Percentiles rank a stretch among this genome's conserved stretches.
Evolutionary conservation across 2,888 invertebrate species (phyloP).

Genomic region (Clusia tigrina): DNA sequence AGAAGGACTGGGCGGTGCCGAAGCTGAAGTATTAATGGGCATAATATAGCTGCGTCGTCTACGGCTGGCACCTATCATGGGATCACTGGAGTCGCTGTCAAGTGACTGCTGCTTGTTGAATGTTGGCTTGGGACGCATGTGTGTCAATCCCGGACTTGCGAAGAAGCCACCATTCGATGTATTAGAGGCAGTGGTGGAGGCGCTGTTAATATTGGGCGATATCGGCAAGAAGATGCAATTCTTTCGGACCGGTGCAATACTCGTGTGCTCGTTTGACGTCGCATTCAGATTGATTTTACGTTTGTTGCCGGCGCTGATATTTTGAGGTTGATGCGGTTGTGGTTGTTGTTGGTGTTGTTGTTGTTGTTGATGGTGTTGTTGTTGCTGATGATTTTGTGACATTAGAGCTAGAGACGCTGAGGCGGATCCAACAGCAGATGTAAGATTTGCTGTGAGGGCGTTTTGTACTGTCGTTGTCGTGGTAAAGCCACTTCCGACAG

Average conservation of each 20-base stretch:
- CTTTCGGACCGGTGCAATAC: slow-evolving; percentile 77
- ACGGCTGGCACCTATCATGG: slow-evolving; percentile 59
- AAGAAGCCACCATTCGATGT: slow-evolving; percentile 65
- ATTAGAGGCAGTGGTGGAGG: slow-evolving; percentile 24
- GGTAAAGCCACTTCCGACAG: slow-evolving; percentile 32
- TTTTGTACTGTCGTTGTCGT: slow-evolving; percentile 8
- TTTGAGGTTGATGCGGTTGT: slow-evolving; percentile 26
- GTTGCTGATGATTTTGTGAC: slow-evolving; percentile 63
- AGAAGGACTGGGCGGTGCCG: slow-evolving; percentile 75
- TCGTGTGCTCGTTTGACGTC: slow-evolving; percentile 42
- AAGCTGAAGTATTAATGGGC: slow-evolving; percentile 61
- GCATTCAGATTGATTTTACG: slow-evolving; percentile 60
- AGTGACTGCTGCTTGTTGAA: slow-evolving; percentile 60
- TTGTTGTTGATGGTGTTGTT: slow-evolving; percentile 40
- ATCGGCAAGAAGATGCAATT: slow-evolving; percentile 89
- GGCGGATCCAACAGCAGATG: slow-evolving; percentile 58
- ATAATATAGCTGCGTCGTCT: slow-evolving; percentile 52
- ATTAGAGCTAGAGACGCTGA: slow-evolving; percentile 64
- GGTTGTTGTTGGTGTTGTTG: slow-evolving; percentile 23
- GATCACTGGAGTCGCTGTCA: slow-evolving; percentile 51
- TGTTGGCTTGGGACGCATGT: slow-evolving; percentile 71
- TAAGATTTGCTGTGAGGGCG: slow-evolving; percentile 24
- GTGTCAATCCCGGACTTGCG: slow-evolving; percentile 82
- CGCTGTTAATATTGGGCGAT: slow-evolving; percentile 68
- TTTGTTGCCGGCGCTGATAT: slow-evolving; percentile 43